Evolutionary conservation across 2,797 vertebrate species (phyloP), one percentile per base, ranked within the genome.

Genomic region (Nannoperca australis): DNA sequence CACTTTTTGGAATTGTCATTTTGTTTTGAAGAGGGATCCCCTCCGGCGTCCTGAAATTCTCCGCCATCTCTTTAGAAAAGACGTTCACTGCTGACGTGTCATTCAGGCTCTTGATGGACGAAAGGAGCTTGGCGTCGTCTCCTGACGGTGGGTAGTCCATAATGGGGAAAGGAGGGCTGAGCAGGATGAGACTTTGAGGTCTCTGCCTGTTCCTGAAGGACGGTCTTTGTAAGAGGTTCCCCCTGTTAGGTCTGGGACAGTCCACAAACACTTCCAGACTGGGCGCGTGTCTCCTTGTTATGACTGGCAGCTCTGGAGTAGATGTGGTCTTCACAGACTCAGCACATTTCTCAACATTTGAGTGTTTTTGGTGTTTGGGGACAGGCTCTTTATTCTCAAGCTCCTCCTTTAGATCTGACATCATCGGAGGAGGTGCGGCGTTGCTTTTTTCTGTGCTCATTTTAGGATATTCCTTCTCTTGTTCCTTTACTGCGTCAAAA

Each of bases 1-100:
- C 98, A 0, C 97, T 99, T 93, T 99, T 99, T 68, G 98, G 98
- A 88, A 99, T 97, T 71, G 97, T 99, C 97, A 99, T 98, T 95
- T 98, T 99, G 92, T 95, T 98, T 78, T 97, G 92, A 89, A 98
- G 95, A 0, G 90, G 92, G 60, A 97, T 96, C 56, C 95, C 97
- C 56, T 98, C 97, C 0, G 96, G 85, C 0, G 93, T 88, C 81
- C 95, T 94, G 0, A 93, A 92, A 45, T 94, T 95, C 82, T 97
- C 97, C 0, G 94, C 87, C 73, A 96, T 86, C 55, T 98, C 96
- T 0, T 95, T 95, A 5, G 96, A 92, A 50, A 96, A 93, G 65
- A 79, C 89, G 5, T 94, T 95, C 2, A 92, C 92, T 1, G 96
- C 93, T 1, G 95, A 89, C 1, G 92, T 88, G 81, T 97, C 97